Conservation (phyloP, 1,140 invertebrate genomes). For the Drosophila leontia region DNA sequence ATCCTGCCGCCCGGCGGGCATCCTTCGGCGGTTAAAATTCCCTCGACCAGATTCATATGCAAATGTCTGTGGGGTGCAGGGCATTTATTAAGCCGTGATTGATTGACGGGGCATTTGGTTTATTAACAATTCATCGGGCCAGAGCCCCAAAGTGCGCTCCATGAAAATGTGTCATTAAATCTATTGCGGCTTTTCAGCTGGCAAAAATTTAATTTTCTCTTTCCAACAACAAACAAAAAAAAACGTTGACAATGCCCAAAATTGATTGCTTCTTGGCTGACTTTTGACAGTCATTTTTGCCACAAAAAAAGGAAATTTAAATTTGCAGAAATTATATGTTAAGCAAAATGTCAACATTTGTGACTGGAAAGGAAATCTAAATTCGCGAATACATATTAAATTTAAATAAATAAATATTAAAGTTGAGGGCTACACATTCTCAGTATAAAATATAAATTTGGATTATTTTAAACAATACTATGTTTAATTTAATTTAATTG, state of each 20-base stretch:
- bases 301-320: neutral
- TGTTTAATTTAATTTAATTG: too few species aligned
- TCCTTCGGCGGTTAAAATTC: slow-evolving; percentile 10
- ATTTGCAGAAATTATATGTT: neutral
- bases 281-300: slow-evolving; percentile 7
- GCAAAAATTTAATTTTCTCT: slow-evolving; percentile 13
- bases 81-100: slow-evolving; percentile 49
- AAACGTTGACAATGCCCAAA: neutral
- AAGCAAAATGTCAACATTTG: neutral
- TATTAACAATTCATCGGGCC: slow-evolving; percentile 52
- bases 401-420: neutral
- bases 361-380: neutral
- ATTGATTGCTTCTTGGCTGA: slow-evolving; percentile 12
- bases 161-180: slow-evolving; percentile 20
- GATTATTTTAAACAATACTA: too few species aligned
- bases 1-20: slow-evolving; percentile 9
- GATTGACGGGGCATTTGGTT: slow-evolving; percentile 43
- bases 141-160: slow-evolving; percentile 1
- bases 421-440: too few species aligned
- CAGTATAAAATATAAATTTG: too few species aligned
- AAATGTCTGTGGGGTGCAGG: slow-evolving; percentile 32
- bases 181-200: slow-evolving; percentile 20
- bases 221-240: neutral
- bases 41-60: slow-evolving; percentile 35
- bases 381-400: neutral